phyloP scores from a whole-genome alignment of 2,113 vertebrate species.

The Gymnorhina tibicen region DNA sequence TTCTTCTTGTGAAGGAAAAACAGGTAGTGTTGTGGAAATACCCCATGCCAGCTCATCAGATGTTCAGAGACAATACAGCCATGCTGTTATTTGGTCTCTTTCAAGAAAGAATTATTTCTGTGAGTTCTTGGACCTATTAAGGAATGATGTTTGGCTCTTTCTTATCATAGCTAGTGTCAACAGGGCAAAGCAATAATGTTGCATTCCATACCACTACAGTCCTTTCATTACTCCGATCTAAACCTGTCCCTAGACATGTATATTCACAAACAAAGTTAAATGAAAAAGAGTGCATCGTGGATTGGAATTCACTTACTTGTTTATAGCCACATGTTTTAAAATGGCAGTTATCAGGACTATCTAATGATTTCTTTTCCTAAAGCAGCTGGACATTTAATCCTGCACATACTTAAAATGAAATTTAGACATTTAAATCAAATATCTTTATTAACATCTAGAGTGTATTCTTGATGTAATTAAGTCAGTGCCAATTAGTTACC shows the following conservation, averaged over 20 bases:
- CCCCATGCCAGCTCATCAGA: background rate
- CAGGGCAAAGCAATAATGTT: background rate
- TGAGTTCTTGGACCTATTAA: background rate
- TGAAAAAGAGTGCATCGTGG: background rate
- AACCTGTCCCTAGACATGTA: background rate
- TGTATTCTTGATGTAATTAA: background rate
- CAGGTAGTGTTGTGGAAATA: background rate
- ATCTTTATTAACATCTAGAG: background rate
- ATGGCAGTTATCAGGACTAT: fast-evolving
- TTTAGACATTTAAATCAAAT: background rate
- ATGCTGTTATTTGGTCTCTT: background rate
- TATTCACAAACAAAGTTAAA: background rate
- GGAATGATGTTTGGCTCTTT: background rate
- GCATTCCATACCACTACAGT: background rate
- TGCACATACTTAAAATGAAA: background rate
- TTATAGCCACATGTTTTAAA: background rate
- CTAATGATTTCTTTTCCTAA: background rate
- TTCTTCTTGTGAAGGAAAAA: background rate
- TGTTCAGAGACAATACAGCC: background rate
- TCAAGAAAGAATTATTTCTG: background rate
- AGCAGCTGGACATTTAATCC: background rate
- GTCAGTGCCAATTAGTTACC: background rate
- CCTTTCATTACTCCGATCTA: background rate
- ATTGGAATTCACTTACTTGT: background rate
- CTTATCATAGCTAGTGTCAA: background rate